phyloP scores from a whole-genome alignment of 2,113 vertebrate species.

The Scytalopus superciliaris region DNA sequence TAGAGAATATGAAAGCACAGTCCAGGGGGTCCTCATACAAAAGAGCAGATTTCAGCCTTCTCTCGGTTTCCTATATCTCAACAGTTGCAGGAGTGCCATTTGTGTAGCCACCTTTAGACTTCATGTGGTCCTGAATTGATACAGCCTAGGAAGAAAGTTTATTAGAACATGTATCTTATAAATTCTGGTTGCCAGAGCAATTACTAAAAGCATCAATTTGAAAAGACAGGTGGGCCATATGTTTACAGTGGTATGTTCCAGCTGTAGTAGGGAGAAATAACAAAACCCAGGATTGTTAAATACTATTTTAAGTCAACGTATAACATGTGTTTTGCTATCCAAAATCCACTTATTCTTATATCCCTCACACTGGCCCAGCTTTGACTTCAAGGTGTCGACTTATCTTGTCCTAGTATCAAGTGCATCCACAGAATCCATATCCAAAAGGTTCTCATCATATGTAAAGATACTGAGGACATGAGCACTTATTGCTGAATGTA shows the following conservation, averaged over 20 bases:
- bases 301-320: background rate
- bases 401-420: background rate
- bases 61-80: constrained; percentile 74
- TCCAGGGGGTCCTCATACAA: background rate
- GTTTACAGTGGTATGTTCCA: background rate
- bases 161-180: background rate
- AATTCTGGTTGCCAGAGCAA: background rate
- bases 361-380: background rate
- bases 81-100: constrained; percentile 75
- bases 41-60: background rate
- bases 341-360: background rate
- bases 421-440: background rate
- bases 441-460: background rate
- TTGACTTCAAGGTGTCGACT: background rate
- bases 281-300: background rate
- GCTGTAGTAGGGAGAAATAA: background rate
- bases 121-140: constrained; percentile 86
- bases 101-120: constrained; percentile 86
- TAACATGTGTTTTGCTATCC: background rate
- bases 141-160: constrained; percentile 67
- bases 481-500: background rate
- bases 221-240: background rate
- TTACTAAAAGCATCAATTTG: background rate
- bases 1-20: background rate
- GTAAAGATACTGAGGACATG: background rate